A percentile compares a stretch with the other conserved stretches of the same genome.
Conservation (phyloP, 2,797 vertebrate genomes). For the Decapterus maruadsi region DNA sequence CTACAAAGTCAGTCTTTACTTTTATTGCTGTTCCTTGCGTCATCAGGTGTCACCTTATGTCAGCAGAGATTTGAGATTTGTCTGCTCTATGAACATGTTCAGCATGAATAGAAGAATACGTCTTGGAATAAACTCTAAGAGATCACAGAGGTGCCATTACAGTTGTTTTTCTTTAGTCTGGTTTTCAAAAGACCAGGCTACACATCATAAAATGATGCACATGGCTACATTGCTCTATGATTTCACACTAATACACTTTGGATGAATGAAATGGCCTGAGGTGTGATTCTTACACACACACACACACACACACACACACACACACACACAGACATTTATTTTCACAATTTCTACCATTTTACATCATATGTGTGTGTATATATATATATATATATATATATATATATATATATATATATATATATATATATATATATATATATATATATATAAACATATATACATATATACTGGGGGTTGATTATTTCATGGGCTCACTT, state of each 20-base stretch:
- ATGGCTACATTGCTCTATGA: constrained; percentile 30
- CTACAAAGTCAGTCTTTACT: constrained; percentile 41
- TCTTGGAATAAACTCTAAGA: constrained; percentile 28
- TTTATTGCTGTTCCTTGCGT: constrained; percentile 72
- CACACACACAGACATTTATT: not conserved
- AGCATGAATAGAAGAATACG: constrained; percentile 35
- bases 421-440: no score
- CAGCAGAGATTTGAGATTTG: constrained; percentile 58
- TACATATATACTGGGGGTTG: no score
- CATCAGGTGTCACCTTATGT: constrained; percentile 64
- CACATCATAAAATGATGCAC: constrained; percentile 25
- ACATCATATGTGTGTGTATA: not conserved
- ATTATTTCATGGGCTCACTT: no score
- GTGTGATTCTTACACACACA: constrained; percentile 25
- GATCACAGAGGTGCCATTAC: not conserved
- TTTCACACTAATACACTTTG: constrained; percentile 38
- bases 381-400: no score
- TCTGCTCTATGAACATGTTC: constrained; percentile 41
- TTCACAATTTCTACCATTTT: not conserved
- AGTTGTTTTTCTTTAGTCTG: constrained; percentile 17
- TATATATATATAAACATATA: no score
- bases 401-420: no score
- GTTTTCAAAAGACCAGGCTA: constrained; percentile 25
- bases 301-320: not conserved
- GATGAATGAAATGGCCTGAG: constrained; percentile 31